phyloP scores from a whole-genome alignment of 2,797 vertebrate species.

The Melanotaenia parkinsoni region DNA sequence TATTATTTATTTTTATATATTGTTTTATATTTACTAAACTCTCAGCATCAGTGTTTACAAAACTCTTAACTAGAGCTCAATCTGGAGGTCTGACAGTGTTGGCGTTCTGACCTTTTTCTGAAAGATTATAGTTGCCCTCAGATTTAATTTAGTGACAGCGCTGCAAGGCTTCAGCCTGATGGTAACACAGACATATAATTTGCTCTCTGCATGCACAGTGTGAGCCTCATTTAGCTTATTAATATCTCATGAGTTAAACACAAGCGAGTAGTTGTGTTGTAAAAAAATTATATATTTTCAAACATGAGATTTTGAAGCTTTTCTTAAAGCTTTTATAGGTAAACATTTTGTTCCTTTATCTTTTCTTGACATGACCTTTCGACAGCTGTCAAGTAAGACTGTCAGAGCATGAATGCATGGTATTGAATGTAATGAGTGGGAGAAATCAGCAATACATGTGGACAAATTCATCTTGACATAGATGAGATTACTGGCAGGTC shows the following conservation, averaged over 20 bases:
- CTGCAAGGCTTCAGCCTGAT: conserved; percentile 27
- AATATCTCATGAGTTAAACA: conserved; percentile 16
- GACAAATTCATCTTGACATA: background rate
- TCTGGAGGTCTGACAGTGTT: conserved; percentile 19
- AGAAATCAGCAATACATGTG: conserved; percentile 5
- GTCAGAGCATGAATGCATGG: conserved; percentile 16
- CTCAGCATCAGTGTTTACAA: conserved; percentile 34
- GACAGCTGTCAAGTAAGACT: conserved; percentile 30
- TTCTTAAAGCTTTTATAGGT: background rate
- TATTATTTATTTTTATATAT: conserved; percentile 24
- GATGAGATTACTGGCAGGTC: conserved; percentile 14
- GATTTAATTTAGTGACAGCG: conserved; percentile 47
- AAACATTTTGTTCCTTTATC: conserved; percentile 14
- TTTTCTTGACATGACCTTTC: conserved; percentile 2
- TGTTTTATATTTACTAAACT: background rate
- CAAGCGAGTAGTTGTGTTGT: conserved; percentile 19
- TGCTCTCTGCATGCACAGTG: conserved; percentile 27
- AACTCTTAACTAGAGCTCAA: conserved; percentile 27
- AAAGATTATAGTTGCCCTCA: conserved; percentile 38
- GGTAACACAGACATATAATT: conserved; percentile 29
- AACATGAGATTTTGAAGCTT: background rate
- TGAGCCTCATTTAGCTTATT: conserved; percentile 54
- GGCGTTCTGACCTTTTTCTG: conserved; percentile 46
- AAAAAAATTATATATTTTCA: conserved; percentile 16
- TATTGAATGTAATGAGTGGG: conserved; percentile 11